Base-by-base conservation (phyloP, 2,888 invertebrate genomes). In the Gibbula magus region DNA sequence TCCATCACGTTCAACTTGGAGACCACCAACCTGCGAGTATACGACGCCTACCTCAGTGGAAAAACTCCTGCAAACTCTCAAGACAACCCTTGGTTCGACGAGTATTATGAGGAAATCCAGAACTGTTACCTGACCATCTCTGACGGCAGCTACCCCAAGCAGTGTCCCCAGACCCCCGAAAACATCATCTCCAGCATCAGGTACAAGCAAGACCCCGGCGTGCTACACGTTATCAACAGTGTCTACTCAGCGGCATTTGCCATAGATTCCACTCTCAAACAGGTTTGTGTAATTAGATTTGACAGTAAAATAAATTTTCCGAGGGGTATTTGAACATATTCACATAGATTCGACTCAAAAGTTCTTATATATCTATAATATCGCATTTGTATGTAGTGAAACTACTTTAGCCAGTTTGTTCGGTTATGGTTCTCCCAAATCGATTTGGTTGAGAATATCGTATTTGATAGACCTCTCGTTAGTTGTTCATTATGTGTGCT, bases 81-180 rank as follows among this genome's bases (percentile, higher is more conserved):
- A 2, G 88, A 91, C 67, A 93, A 93, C 83, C 93, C 93, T 0
- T 94, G 93, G 93, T 93, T 93, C 86, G 86, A 88, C 4, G 92
- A 93, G 78, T 93, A 92, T 84, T 93, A 93, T 89, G 90, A 93
- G 84, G 86, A 91, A 52, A 88, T 92, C 25, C 91, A 90, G 79
- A 88, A 93, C 73, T 93, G 93, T 83, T 91, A 91, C 77, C 82
- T 89, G 25, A 86, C 89, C 2, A 83, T 84, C 2, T 83, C 85
- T 7, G 82, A 87, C 53, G 73, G 78, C 4, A 70, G 78, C 39
- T 88, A 86, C 75, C 82, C 86, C 0, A 74, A 66, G 0, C 81
- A 83, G 39, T 90, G 90, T 77, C 76, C 81, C 3, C 76, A 83
- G 16, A 83, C 78, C 1, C 82, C 84, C 1, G 56, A 84, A 56